A percentile compares a stretch with the other conserved stretches of the same genome.
Evolutionary conservation across 2,797 vertebrate species (phyloP).

Genomic region (Thalassophryne amazonica): DNA sequence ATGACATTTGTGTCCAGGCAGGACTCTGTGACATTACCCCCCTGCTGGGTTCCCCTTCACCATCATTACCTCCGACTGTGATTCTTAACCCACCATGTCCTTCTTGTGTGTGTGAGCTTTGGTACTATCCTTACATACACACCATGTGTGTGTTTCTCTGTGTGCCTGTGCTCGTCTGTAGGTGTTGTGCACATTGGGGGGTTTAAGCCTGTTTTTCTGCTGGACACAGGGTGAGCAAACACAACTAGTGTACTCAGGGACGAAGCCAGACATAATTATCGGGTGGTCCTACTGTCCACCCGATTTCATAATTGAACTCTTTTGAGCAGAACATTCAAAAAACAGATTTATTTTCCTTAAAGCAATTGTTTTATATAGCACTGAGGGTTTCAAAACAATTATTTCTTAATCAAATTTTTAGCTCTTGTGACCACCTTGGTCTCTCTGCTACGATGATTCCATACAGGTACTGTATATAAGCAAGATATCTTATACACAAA

Average conservation of each 20-base stretch:
- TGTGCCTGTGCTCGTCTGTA: constrained; percentile 43
- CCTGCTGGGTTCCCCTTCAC: constrained; percentile 49
- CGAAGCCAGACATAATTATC: neutral
- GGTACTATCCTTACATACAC: constrained; percentile 27
- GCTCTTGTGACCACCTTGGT: no score
- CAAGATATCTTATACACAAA: no score
- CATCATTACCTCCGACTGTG: constrained; percentile 45
- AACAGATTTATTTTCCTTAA: no score
- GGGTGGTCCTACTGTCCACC: no score
- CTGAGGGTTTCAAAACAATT: no score
- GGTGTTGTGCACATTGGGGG: constrained; percentile 53
- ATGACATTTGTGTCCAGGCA: constrained; percentile 66
- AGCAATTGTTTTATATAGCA: no score
- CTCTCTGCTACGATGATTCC: no score
- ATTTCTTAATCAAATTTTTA: no score
- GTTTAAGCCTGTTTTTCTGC: constrained; percentile 36
- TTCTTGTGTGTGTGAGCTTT: constrained; percentile 32
- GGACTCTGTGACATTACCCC: constrained; percentile 56
- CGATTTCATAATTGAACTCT: no score
- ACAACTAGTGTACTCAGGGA: constrained; percentile 3
- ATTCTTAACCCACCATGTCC: constrained; percentile 49
- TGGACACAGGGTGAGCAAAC: constrained; percentile 47
- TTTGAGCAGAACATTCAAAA: no score
- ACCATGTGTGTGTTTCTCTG: constrained; percentile 43
- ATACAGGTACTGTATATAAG: no score